Evolutionary conservation across 2,888 invertebrate genomes (phyloP), one percentile per base, ranked within the genome.

Genomic region (Ethmia dodecea): DNA sequence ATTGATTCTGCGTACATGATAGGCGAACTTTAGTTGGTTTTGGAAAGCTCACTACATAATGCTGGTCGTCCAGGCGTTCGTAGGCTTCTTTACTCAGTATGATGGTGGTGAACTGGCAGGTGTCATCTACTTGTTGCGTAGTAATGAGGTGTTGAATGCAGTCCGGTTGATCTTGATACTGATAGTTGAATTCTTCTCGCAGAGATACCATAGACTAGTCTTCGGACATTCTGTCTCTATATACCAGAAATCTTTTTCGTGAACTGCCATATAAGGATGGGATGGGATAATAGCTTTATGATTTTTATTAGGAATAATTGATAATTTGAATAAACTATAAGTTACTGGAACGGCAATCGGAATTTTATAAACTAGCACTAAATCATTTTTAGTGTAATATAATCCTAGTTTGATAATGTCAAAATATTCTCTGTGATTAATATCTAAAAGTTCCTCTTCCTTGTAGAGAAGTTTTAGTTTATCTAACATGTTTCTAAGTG

Each of bases 51-150:
- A 46, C 28, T 8, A 36, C 33, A 28, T 47, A 51, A 33, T 39
- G 45, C 28, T 41, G 40, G 8, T 51, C 49, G 13, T 52, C 49
- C 0, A 52, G 39, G 40, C 40, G 14, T 33, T 50, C 48, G 4
- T 45, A 11, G 1, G 43, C 47, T 34, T 32, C 35, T 11, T 18
- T 39, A 10, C 13, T 25, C 5, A 48, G n/a, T 1, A 12, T 13
- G 5, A 48, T 42, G 42, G 42, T 45, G 43, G 43, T 50, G 41
- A 39, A 40, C 24, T 37, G 41, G 37, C 42, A 48, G 8, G 33
- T 30, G n/a, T 30, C 6, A 5, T 45, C 5, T 5, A 40, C 10
- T 34, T 35, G 25, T 24, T 52, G 50, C 0, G 35, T 28, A 5
- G 31, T 34, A 18, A 52, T 49, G 2, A 48, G 36, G 1, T 38